Evolutionary conservation across 2,888 invertebrate genomes (phyloP).

Genomic region (Dorcus hopei): DNA sequence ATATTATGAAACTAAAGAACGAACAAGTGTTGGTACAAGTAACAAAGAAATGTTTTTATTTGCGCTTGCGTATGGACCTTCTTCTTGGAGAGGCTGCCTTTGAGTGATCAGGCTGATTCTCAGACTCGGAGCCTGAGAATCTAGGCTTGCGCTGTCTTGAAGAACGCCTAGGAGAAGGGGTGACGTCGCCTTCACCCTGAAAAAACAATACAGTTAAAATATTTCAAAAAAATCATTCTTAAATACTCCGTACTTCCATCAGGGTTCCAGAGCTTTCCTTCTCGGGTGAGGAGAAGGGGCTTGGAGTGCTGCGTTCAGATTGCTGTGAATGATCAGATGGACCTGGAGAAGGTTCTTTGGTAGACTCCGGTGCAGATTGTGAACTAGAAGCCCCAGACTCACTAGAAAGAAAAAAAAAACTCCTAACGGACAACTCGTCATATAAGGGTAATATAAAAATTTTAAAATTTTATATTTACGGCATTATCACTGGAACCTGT

Average conservation of each 20-base stretch:
- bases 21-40: no score
- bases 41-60: no score
- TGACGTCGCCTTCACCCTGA: no score
- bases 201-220: no score
- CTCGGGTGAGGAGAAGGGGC: constrained; percentile 8
- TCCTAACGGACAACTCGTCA: background rate
- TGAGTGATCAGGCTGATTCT: constrained; percentile 19
- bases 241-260: constrained; percentile 6
- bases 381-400: constrained; percentile 28
- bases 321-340: constrained; percentile 7
- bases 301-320: background rate
- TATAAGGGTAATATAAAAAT: no score
- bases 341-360: constrained; percentile 12
- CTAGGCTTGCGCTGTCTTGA: constrained; percentile 12
- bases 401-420: constrained; percentile 14
- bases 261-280: constrained; percentile 2
- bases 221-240: background rate
- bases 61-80: no score
- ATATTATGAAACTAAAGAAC: no score
- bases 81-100: no score
- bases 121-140: constrained; percentile 16
- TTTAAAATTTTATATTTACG: no score
- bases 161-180: background rate
- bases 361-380: constrained; percentile 21
- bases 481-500: no score